These are phyloP conservation scores for Pipa parva DNA, from an alignment of 2,113 vertebrate species.

Conservation along the genomic window DNA sequence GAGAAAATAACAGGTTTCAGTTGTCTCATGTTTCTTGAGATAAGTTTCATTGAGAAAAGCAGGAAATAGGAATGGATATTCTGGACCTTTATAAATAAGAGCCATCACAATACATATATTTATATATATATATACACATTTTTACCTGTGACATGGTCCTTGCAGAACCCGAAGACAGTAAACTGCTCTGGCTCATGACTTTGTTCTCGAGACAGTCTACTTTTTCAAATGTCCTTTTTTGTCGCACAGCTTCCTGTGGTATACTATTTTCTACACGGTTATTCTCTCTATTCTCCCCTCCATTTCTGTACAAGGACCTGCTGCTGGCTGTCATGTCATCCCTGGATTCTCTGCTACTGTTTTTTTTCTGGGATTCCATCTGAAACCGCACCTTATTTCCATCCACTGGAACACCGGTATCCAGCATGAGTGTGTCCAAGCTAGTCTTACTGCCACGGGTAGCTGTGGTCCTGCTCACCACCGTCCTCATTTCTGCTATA, in stretches of 20 bases:
- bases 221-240: conserved; percentile 86
- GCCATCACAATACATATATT: too few species aligned
- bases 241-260: conserved; percentile 64
- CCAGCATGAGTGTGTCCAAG: conserved; percentile 64
- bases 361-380: conserved; percentile 65
- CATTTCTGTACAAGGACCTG: conserved; percentile 61
- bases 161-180: conserved; percentile 63
- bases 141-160: conserved; percentile 70
- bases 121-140: too few species aligned
- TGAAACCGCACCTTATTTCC: conserved; percentile 67
- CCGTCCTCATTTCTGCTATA: conserved; percentile 82
- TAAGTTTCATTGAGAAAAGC: too few species aligned
- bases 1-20: too few species aligned
- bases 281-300: conserved; percentile 45
- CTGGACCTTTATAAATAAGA: too few species aligned
- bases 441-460: conserved; percentile 73
- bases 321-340: conserved; percentile 63
- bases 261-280: conserved; percentile 45
- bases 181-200: conserved; percentile 65
- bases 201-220: conserved; percentile 83
- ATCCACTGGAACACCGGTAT: conserved; percentile 52
- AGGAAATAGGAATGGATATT: too few species aligned
- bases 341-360: conserved; percentile 56
- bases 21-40: too few species aligned
- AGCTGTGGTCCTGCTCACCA: conserved; percentile 75